Conservation (phyloP, 2,888 invertebrate genomes). For the Thereva unica region DNA sequence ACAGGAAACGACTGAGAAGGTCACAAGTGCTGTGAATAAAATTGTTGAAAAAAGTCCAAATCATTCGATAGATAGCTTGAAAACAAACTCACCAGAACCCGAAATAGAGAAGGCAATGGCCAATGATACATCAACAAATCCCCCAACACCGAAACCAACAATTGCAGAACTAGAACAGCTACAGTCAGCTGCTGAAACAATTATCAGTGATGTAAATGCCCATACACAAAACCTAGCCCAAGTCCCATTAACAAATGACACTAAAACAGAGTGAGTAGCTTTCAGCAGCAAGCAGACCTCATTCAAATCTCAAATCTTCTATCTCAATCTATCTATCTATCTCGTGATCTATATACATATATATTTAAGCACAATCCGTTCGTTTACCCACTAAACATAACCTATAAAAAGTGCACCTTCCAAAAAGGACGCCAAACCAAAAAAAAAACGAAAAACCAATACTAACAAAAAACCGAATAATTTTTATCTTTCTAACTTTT, state of each 20-base stretch:
- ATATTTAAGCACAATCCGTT: slow-evolving; percentile 25
- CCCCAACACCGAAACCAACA: slow-evolving; percentile 55
- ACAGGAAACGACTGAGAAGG: background rate
- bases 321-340: too few relatives aligned
- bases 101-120: slow-evolving; percentile 55
- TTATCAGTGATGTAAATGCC: slow-evolving; percentile 10
- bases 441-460: slow-evolving; percentile 11
- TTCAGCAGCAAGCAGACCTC: slow-evolving; percentile 15
- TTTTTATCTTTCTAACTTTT: slow-evolving; percentile 18
- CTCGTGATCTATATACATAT: slow-evolving; percentile 30
- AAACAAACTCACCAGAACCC: slow-evolving; percentile 55
- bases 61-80: slow-evolving; percentile 50
- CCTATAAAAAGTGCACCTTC: slow-evolving; percentile 21
- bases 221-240: slow-evolving; percentile 3
- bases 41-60: slow-evolving; percentile 11
- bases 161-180: slow-evolving; percentile 51
- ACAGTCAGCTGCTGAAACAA: slow-evolving; percentile 19
- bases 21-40: slow-evolving; percentile 1
- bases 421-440: slow-evolving; percentile 7
- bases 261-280: slow-evolving; percentile 39
- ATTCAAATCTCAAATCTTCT: background rate
- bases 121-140: slow-evolving; percentile 48
- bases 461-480: slow-evolving; percentile 7
- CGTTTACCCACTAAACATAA: slow-evolving; percentile 10
- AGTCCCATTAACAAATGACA: slow-evolving; percentile 4